These are phyloP conservation scores for Seira ritae DNA, from an alignment of 2,888 invertebrate genomes.

Conservation along the genomic window DNA sequence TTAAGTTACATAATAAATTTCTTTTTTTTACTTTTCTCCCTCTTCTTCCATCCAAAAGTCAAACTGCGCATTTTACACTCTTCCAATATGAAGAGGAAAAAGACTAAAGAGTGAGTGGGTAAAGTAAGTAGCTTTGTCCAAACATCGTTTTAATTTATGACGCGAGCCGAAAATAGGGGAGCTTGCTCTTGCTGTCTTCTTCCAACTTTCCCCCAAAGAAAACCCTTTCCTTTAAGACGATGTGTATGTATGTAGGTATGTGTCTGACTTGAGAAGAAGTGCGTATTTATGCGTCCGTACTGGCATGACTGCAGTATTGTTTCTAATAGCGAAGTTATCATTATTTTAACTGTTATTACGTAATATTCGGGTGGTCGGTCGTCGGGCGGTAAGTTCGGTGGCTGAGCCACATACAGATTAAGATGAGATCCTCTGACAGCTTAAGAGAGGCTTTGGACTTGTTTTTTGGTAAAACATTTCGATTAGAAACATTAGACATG, in stretches of 20 bases:
- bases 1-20: slow-evolving; percentile 19
- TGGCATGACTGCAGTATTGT: neutral
- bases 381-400: too few species aligned
- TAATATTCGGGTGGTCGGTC: neutral
- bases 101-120: slow-evolving; percentile 5
- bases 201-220: neutral
- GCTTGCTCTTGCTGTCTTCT: neutral
- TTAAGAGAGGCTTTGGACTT: too few species aligned
- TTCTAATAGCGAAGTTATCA: neutral
- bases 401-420: neutral
- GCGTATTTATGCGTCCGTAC: too few species aligned
- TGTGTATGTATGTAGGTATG: too few species aligned
- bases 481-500: too few species aligned
- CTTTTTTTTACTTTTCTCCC: slow-evolving; percentile 11
- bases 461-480: too few species aligned
- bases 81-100: neutral
- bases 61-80: slow-evolving; percentile 5
- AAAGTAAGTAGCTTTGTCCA: slow-evolving; percentile 21
- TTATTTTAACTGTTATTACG: slow-evolving; percentile 2
- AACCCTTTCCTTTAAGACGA: neutral
- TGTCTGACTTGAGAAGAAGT: too few species aligned
- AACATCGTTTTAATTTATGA: slow-evolving; percentile 21
- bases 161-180: neutral
- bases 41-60: neutral
- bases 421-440: neutral